Conservation (phyloP, 2,113 vertebrate genomes). For the Mesocricetus auratus region DNA sequence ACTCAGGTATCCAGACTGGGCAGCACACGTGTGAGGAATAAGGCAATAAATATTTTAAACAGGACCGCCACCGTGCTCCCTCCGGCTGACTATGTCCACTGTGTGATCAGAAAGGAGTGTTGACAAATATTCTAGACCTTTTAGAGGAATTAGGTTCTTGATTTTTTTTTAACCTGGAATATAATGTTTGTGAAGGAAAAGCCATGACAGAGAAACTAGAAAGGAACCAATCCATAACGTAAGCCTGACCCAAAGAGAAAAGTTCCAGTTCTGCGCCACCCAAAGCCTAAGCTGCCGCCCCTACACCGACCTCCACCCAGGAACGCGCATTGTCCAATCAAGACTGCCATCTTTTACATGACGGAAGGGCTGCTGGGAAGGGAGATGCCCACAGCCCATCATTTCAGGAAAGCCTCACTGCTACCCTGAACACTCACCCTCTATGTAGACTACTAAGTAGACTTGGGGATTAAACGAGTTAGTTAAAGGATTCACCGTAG, state of each 20-base stretch:
- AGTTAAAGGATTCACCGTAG: not conserved
- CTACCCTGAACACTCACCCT: no score
- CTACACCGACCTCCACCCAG: not conserved
- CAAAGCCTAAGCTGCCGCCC: no score
- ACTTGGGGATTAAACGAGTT: not conserved
- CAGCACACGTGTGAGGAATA: not conserved
- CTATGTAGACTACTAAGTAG: not conserved
- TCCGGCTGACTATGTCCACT: not conserved
- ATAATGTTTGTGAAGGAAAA: not conserved
- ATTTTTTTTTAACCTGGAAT: conserved; percentile 43
- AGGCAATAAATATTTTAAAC: not conserved
- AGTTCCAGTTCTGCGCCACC: not conserved
- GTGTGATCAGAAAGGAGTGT: not conserved
- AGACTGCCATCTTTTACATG: not conserved
- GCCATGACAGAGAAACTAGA: not conserved
- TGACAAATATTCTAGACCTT: not conserved
- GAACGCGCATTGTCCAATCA: not conserved
- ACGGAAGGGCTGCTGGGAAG: not conserved
- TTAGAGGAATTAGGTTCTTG: not conserved
- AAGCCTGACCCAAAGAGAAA: not conserved
- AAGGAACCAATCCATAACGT: not conserved
- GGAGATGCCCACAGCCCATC: not conserved
- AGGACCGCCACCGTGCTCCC: not conserved
- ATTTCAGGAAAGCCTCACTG: not conserved
- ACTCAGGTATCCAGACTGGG: not conserved